phyloP scores from a whole-genome alignment of 2,113 vertebrate species.

The Pterocles gutturalis region DNA sequence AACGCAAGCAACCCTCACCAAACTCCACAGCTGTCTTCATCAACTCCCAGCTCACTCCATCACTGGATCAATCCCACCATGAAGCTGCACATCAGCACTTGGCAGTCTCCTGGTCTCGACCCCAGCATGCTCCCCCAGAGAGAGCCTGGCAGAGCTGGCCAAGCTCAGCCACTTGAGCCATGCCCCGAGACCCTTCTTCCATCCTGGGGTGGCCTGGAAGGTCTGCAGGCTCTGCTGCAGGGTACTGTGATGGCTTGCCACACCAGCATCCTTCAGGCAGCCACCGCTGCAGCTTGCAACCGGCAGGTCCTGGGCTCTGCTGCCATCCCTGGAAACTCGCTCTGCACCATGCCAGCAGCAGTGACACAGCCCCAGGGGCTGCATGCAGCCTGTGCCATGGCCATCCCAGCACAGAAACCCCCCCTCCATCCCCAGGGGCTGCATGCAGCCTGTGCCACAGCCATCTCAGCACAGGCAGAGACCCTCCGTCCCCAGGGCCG shows the following conservation, averaged over 20 bases:
- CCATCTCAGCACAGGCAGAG: neutral
- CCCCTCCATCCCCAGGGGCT: neutral
- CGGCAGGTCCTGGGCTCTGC: neutral
- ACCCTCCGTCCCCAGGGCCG: neutral
- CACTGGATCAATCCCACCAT: neutral
- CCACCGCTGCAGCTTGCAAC: neutral
- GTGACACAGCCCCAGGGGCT: neutral
- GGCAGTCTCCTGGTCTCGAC: neutral
- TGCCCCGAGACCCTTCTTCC: neutral
- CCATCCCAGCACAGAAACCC: neutral
- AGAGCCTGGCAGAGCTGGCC: neutral
- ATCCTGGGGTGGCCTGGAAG: neutral
- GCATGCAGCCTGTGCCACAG: accelerated
- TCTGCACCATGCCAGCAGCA: neutral
- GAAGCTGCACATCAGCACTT: neutral
- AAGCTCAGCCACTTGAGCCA: neutral
- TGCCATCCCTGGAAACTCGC: neutral
- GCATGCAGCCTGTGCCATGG: accelerated
- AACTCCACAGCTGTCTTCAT: neutral
- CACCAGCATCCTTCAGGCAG: neutral
- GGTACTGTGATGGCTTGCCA: too few relatives aligned
- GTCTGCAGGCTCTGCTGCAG: accelerated
- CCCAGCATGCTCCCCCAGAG: neutral
- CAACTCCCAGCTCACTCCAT: neutral
- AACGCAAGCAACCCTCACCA: neutral